Evolutionary conservation across 2,113 vertebrate genomes (phyloP).

Genomic region (Hyla sarda): DNA sequence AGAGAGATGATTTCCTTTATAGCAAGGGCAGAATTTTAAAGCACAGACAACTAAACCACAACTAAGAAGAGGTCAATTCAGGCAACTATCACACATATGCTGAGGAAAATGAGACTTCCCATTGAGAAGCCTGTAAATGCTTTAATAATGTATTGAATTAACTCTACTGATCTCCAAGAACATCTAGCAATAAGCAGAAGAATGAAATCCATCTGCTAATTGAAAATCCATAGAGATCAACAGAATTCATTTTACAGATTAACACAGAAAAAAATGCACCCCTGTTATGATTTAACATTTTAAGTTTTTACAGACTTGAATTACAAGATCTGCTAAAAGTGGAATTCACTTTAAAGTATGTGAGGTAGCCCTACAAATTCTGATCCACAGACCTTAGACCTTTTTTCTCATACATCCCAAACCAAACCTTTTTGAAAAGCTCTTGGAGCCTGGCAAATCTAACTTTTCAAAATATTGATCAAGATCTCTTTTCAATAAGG

Average conservation of each 20-base stretch:
- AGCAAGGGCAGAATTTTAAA: neutral
- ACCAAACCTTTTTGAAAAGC: too few species aligned
- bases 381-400: too few species aligned
- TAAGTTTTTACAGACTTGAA: neutral
- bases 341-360: neutral
- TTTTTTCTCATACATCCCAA: too few species aligned
- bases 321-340: neutral
- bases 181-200: neutral
- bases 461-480: too few species aligned
- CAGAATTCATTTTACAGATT: neutral
- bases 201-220: neutral
- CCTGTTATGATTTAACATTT: neutral
- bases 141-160: neutral
- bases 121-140: neutral
- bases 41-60: neutral
- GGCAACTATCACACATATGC: neutral
- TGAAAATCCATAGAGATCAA: neutral
- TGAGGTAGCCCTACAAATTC: too few species aligned
- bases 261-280: neutral
- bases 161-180: neutral
- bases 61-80: neutral
- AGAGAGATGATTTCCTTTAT: too few species aligned
- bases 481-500: too few species aligned
- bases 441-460: too few species aligned
- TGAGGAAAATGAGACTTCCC: neutral